phyloP scores from a whole-genome alignment of 2,888 invertebrate species.

The Chloroclystis v-ata region DNA sequence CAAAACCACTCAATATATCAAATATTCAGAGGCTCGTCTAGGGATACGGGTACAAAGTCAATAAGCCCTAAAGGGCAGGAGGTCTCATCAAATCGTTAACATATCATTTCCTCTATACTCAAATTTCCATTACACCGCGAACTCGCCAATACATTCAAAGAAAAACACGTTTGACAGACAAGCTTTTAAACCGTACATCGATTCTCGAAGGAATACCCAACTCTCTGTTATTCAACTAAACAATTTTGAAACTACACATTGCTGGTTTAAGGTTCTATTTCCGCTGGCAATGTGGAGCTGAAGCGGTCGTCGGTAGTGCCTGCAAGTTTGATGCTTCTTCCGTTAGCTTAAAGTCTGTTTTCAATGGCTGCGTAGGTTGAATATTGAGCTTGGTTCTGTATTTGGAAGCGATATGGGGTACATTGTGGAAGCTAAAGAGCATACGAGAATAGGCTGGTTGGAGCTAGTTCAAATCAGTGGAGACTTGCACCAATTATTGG shows the following conservation, averaged over 20 bases:
- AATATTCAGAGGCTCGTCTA: neutral
- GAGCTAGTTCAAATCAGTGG: too few species aligned
- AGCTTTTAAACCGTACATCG: slow-evolving; percentile 38
- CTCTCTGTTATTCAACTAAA: slow-evolving; percentile 23
- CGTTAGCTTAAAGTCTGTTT: slow-evolving; percentile 11
- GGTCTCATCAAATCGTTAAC: slow-evolving; percentile 1
- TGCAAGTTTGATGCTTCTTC: slow-evolving; percentile 12
- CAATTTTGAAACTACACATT: slow-evolving; percentile 10
- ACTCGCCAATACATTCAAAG: slow-evolving; percentile 20
- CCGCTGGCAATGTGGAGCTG: slow-evolving; percentile 40
- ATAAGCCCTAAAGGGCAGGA: neutral
- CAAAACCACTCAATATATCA: too few species aligned
- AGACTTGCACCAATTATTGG: too few species aligned
- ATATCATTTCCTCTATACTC: neutral
- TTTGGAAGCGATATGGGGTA: slow-evolving; percentile 44
- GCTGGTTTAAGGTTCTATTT: slow-evolving; percentile 16
- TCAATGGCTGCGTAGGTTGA: slow-evolving; percentile 34
- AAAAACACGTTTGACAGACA: slow-evolving; percentile 29
- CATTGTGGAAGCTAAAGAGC: slow-evolving; percentile 48
- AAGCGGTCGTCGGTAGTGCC: slow-evolving; percentile 28
- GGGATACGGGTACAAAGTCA: neutral
- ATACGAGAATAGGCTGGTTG: slow-evolving; percentile 38
- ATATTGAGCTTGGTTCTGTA: slow-evolving; percentile 54
- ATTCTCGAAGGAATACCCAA: slow-evolving; percentile 36
- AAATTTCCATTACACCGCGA: slow-evolving; percentile 6